Conservation (phyloP, 2,797 vertebrate species). For the Anableps anableps region DNA sequence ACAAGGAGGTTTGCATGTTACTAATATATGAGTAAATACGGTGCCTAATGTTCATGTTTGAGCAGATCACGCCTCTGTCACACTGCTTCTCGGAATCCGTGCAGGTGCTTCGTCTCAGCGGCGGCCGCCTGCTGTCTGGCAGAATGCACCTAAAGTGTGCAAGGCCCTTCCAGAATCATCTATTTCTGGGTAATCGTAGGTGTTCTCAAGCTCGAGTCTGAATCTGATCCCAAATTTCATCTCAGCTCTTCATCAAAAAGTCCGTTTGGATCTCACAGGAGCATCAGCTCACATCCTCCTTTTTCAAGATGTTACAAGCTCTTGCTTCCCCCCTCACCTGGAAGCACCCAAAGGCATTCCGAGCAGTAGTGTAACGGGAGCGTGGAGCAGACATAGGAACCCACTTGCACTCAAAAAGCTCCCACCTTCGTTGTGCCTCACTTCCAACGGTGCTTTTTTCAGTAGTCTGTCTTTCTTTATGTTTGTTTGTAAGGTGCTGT, state of each 20-base stretch:
- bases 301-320: background rate
- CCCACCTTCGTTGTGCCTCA: slow-evolving; percentile 94
- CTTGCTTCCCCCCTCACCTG: background rate
- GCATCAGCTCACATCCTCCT: background rate
- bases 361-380: slow-evolving; percentile 58
- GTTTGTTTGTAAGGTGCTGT: slow-evolving; percentile 93
- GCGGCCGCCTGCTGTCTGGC: slow-evolving; percentile 29
- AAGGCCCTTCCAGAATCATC: background rate
- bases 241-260: background rate
- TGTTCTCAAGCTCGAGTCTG: background rate
- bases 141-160: slow-evolving; percentile 8
- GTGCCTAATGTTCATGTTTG: slow-evolving; percentile 88
- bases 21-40: slow-evolving; percentile 84
- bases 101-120: slow-evolving; percentile 21
- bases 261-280: background rate
- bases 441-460: slow-evolving; percentile 95
- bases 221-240: slow-evolving; percentile 18
- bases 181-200: background rate
- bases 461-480: slow-evolving; percentile 84
- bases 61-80: slow-evolving; percentile 78
- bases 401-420: slow-evolving; percentile 84
- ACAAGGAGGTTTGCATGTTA: slow-evolving; percentile 86
- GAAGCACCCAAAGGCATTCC: slow-evolving; percentile 47
- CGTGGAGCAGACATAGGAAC: slow-evolving; percentile 83
- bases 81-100: slow-evolving; percentile 63